Evolutionary conservation across 2,797 vertebrate species (phyloP).

Genomic region (Podarcis siculus): DNA sequence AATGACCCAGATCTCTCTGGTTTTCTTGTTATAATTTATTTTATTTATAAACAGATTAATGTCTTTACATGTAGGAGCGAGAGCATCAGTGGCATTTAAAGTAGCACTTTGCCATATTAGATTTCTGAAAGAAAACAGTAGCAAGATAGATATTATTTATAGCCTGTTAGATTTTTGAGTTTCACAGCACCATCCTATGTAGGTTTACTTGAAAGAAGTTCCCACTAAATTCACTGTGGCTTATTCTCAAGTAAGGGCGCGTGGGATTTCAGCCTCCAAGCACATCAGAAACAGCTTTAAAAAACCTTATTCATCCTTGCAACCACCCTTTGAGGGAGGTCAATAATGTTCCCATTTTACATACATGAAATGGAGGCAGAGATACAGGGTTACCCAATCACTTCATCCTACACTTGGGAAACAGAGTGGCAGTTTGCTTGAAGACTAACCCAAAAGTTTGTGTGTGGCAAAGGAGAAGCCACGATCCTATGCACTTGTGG

Average conservation of each 20-base stretch:
- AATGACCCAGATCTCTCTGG: constrained; percentile 53
- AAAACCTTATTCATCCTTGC: not conserved
- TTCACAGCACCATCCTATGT: too few species aligned
- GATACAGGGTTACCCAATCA: not conserved
- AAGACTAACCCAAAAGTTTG: too few species aligned
- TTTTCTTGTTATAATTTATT: constrained; percentile 59
- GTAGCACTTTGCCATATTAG: not conserved
- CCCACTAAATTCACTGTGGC: not conserved
- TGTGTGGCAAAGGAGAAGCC: too few species aligned
- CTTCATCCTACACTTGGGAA: not conserved
- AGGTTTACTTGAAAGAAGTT: not conserved
- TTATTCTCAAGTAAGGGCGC: not conserved
- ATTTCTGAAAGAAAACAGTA: not conserved
- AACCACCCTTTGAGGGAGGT: not conserved
- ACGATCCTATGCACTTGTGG: too few species aligned
- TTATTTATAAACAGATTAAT: constrained; percentile 50
- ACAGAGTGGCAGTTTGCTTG: not conserved
- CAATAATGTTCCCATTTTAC: not conserved
- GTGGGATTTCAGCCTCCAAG: too few species aligned
- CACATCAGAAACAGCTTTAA: too few species aligned
- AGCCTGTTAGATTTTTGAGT: not conserved
- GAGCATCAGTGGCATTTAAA: constrained; percentile 16
- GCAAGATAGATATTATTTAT: not conserved
- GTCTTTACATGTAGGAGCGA: constrained; percentile 26
- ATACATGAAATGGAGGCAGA: not conserved